Conservation (phyloP, 2,888 invertebrate species). For the Drosophila siamana region DNA sequence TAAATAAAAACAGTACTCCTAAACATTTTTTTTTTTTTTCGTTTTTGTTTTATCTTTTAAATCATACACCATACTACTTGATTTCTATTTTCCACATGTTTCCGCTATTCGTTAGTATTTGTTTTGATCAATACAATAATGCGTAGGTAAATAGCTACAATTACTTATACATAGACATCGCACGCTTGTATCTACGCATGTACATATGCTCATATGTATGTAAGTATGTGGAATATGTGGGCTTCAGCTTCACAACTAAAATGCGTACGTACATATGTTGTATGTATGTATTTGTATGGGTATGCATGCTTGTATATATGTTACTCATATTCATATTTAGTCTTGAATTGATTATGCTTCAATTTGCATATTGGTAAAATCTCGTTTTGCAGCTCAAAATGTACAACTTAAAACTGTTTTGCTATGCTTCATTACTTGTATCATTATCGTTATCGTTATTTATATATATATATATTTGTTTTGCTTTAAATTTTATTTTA, state of each 20-base stretch:
- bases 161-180: conserved; percentile 51
- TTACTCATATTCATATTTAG: conserved; percentile 62
- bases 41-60: too few relatives aligned
- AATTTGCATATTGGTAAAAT: conserved; percentile 67
- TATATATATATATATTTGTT: conserved; percentile 17
- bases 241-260: conserved; percentile 39
- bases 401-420: conserved; percentile 70
- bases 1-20: conserved; percentile 41
- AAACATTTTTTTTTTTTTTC: conserved; percentile 2
- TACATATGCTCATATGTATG: conserved; percentile 21
- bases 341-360: conserved; percentile 68
- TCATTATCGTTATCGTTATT: conserved; percentile 22
- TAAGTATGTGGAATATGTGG: conserved; percentile 26
- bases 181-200: conserved; percentile 7
- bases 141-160: conserved; percentile 62
- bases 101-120: conserved; percentile 27
- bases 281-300: conserved; percentile 2
- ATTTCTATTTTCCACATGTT: conserved; percentile 5
- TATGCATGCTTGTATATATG: conserved; percentile 10
- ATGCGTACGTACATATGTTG: conserved; percentile 23
- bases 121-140: conserved; percentile 42
- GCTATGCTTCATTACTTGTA: conserved; percentile 35
- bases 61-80: conserved; percentile 13
- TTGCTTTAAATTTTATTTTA: conserved; percentile 21
- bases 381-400: conserved; percentile 60